These are phyloP conservation scores for Forbesichthys agassizii DNA, from an alignment of 2,113 vertebrate species.

Conservation along the genomic window DNA sequence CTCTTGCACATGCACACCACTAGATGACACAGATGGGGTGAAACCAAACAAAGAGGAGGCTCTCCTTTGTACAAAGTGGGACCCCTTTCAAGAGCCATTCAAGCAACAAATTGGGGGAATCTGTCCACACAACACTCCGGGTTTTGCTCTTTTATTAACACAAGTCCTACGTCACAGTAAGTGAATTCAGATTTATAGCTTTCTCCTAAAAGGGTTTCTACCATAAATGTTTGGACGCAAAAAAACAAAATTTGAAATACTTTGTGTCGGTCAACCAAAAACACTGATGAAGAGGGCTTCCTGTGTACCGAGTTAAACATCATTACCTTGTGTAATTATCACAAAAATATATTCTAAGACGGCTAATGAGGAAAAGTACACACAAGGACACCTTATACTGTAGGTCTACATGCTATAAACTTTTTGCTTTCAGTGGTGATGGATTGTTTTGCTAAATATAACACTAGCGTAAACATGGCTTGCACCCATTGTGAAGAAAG, in stretches of 20 bases:
- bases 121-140: slow-evolving; percentile 77
- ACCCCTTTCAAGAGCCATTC: slow-evolving; percentile 88
- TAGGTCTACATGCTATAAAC: slow-evolving; percentile 12
- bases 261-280: slow-evolving; percentile 10
- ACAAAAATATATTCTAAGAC: not conserved
- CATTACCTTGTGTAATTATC: slow-evolving; percentile 17
- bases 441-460: slow-evolving; percentile 35
- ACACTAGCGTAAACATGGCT: slow-evolving; percentile 3
- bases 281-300: slow-evolving; percentile 1
- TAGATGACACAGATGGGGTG: slow-evolving; percentile 97
- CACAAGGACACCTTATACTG: not conserved
- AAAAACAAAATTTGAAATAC: not conserved
- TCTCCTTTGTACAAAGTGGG: slow-evolving; percentile 86
- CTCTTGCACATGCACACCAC: slow-evolving; percentile 91
- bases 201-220: slow-evolving; percentile 48
- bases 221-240: slow-evolving; percentile 38
- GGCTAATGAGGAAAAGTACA: slow-evolving; percentile 26
- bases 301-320: not conserved
- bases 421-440: slow-evolving; percentile 11
- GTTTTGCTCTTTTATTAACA: slow-evolving; percentile 81
- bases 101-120: slow-evolving; percentile 88
- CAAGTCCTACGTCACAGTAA: slow-evolving; percentile 73
- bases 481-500: slow-evolving; percentile 26
- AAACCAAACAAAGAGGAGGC: slow-evolving; percentile 85
- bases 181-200: slow-evolving; percentile 76